phyloP scores from a whole-genome alignment of 1,140 invertebrate species.

The Leptoteleia sp. region DNA sequence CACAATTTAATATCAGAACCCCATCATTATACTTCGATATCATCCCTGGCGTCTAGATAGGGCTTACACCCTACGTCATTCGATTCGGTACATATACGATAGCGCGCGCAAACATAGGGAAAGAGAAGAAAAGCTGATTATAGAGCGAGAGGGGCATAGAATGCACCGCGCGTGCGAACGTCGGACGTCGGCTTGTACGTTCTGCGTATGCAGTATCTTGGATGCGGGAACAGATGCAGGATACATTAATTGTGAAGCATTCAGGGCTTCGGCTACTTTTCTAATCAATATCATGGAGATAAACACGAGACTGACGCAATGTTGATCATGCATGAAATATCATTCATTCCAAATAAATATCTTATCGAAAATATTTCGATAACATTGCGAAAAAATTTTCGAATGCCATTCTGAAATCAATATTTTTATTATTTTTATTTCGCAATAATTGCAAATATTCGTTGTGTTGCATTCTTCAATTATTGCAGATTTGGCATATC shows the following conservation, averaged over 20 bases:
- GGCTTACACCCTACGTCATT: conserved; percentile 35
- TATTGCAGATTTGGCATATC: no score
- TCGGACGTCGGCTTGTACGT: conserved; percentile 5
- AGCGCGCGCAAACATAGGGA: conserved; percentile 32
- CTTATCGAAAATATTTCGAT: no score
- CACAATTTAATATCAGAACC: conserved; percentile 75
- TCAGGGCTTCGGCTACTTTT: conserved; percentile 46
- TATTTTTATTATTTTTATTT: no score
- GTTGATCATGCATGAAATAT: conserved; percentile 23
- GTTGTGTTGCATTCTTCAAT: no score
- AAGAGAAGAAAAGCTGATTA: conserved; percentile 38
- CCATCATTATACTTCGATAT: conserved; percentile 69
- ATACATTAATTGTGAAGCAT: conserved; percentile 70
- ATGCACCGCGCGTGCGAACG: conserved; percentile 27
- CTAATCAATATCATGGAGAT: conserved; percentile 69
- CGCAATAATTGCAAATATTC: no score
- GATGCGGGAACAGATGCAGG: conserved; percentile 72
- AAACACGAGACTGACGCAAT: neutral
- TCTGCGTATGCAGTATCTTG: conserved; percentile 35
- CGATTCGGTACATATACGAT: conserved; percentile 12
- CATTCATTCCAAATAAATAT: no score
- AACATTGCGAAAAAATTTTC: no score
- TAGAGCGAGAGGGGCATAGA: conserved; percentile 17
- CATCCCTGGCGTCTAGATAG: conserved; percentile 46
- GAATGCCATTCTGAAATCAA: no score